phyloP scores from a whole-genome alignment of 2,888 invertebrate genomes.

The Athalia cordata region DNA sequence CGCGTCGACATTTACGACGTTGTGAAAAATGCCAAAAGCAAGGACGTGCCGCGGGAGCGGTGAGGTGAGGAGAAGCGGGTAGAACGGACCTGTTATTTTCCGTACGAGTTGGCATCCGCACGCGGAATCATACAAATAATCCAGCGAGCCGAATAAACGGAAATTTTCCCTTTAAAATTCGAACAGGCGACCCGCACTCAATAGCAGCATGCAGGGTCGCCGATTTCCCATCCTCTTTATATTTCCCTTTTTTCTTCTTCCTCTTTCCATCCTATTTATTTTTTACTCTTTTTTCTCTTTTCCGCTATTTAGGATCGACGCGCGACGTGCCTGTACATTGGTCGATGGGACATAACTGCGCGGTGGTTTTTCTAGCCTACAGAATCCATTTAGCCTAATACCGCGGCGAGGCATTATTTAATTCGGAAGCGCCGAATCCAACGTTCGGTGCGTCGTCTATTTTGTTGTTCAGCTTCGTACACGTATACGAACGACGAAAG shows the following conservation, averaged over 20 bases:
- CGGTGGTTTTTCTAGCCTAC: background rate
- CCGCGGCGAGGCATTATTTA: conserved; percentile 31
- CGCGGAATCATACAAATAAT: conserved; percentile 62
- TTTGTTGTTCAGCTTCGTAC: background rate
- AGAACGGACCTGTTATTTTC: conserved; percentile 70
- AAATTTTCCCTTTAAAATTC: conserved; percentile 73
- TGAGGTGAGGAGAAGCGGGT: conserved; percentile 45
- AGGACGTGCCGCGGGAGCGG: conserved; percentile 68
- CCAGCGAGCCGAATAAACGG: conserved; percentile 62
- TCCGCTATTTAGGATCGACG: background rate
- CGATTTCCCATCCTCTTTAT: background rate
- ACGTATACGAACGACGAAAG: background rate
- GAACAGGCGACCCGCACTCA: conserved; percentile 61
- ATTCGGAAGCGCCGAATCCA: conserved; percentile 15
- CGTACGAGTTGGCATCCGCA: conserved; percentile 69
- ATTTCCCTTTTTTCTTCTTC: background rate
- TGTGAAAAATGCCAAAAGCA: conserved; percentile 38
- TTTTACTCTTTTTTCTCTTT: background rate
- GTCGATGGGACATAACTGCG: background rate
- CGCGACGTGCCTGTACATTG: background rate
- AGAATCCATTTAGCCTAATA: conserved; percentile 41
- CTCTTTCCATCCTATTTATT: background rate
- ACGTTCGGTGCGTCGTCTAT: background rate
- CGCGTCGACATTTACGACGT: background rate
- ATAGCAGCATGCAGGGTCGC: conserved; percentile 10